These are phyloP conservation scores for Campylomormyrus numenius DNA, from an alignment of 2,113 vertebrate species.

Conservation along the genomic window DNA sequence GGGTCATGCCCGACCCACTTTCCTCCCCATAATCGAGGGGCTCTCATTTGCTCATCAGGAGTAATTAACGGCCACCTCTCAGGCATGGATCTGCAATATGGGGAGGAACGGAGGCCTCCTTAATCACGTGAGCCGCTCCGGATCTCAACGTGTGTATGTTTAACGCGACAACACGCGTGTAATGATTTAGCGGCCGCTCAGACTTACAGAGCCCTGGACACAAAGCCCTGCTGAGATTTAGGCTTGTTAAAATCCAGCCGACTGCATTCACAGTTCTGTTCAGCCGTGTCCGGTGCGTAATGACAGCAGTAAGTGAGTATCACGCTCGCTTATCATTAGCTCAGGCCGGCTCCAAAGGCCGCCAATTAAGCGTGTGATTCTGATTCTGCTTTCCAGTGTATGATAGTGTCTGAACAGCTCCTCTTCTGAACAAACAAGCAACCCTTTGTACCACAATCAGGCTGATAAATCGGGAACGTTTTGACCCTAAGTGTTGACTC, in stretches of 20 bases:
- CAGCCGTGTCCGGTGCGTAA: neutral
- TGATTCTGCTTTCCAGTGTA: neutral
- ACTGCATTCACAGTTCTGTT: neutral
- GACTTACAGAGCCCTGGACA: neutral
- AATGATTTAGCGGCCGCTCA: neutral
- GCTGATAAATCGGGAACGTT: neutral
- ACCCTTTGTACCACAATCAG: neutral
- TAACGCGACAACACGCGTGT: neutral
- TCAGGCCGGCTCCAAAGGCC: neutral
- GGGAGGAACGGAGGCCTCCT: neutral
- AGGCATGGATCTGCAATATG: neutral
- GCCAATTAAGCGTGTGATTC: neutral
- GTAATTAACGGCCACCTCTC: slow-evolving; percentile 3
- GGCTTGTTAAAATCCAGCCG: neutral
- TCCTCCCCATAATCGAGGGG: neutral
- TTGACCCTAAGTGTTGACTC: neutral
- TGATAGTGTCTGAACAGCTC: neutral
- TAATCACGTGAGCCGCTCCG: neutral
- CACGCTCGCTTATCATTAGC: neutral
- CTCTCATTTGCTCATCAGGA: slow-evolving; percentile 15
- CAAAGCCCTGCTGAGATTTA: neutral
- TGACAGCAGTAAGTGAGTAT: neutral
- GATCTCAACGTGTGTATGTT: neutral
- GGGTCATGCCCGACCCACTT: neutral
- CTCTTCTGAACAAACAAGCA: neutral